These are phyloP conservation scores for Drosophila subquinaria DNA, from an alignment of 2,888 invertebrate genomes.

Conservation along the genomic window DNA sequence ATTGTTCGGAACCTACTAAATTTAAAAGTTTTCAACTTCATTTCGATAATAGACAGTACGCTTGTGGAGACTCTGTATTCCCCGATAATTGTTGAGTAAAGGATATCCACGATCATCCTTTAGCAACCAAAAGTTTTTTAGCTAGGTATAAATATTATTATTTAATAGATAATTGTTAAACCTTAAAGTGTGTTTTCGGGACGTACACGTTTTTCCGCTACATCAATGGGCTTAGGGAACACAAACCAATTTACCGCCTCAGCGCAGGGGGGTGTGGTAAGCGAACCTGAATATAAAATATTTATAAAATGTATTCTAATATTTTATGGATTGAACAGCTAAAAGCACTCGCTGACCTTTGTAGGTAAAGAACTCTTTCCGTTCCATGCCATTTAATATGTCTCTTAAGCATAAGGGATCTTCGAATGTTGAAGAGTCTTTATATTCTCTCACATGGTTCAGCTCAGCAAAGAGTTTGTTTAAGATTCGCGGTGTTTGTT, in stretches of 20 bases:
- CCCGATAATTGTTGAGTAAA: slow-evolving; percentile 59
- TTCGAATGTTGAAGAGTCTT: slow-evolving; percentile 21
- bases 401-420: slow-evolving; percentile 42
- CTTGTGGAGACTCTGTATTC: slow-evolving; percentile 30
- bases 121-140: slow-evolving; percentile 59
- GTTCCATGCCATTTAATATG: slow-evolving; percentile 37
- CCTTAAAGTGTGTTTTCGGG: neutral
- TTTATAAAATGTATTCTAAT: no score
- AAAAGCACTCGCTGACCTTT: no score
- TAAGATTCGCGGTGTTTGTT: slow-evolving; percentile 20
- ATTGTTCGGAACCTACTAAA: neutral
- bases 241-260: slow-evolving; percentile 67
- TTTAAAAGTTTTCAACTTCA: neutral
- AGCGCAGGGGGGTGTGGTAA: slow-evolving; percentile 68
- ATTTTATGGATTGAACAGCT: no score
- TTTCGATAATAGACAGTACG: slow-evolving; percentile 46
- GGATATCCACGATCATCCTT: slow-evolving; percentile 43
- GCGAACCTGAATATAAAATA: slow-evolving; percentile 46
- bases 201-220: slow-evolving; percentile 48
- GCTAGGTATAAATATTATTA: slow-evolving; percentile 21
- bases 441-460: slow-evolving; percentile 18
- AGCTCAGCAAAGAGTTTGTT: slow-evolving; percentile 41
- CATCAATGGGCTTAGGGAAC: slow-evolving; percentile 55
- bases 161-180: neutral
- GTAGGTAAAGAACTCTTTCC: slow-evolving; percentile 55